A percentile compares a stretch with the other conserved stretches of the same genome.
Evolutionary conservation across 1,140 invertebrate genomes (phyloP).

Genomic region (Pissodes strobi): DNA sequence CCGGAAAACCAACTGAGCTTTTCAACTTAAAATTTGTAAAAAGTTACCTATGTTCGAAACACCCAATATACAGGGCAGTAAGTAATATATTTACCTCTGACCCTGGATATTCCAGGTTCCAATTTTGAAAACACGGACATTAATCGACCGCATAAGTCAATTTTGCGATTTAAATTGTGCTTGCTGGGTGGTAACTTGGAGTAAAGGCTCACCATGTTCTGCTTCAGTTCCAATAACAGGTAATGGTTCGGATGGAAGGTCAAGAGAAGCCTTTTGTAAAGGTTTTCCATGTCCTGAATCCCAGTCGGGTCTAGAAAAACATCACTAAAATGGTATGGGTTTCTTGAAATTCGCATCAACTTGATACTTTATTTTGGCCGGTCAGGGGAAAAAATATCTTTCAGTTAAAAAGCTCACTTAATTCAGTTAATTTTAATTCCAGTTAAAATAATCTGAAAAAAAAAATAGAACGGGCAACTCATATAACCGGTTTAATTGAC

Average conservation of each 20-base stretch:
- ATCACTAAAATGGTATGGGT: constrained; percentile 3
- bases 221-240: constrained; percentile 67
- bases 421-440: no score
- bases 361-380: no score
- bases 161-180: constrained; percentile 65
- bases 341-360: no score
- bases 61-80: neutral
- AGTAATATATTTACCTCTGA: constrained; percentile 68
- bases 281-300: constrained; percentile 61
- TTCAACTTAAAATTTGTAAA: neutral
- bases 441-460: neutral
- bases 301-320: constrained; percentile 51
- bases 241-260: constrained; percentile 70
- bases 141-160: constrained; percentile 68
- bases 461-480: neutral
- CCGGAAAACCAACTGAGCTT: no score
- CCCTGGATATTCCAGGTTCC: constrained; percentile 74
- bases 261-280: constrained; percentile 66
- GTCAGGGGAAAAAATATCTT: no score
- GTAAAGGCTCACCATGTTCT: constrained; percentile 68
- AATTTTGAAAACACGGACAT: constrained; percentile 67
- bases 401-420: no score
- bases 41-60: neutral
- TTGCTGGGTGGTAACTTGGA: constrained; percentile 58
- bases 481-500: no score